phyloP scores from a whole-genome alignment of 2,888 invertebrate genomes.

The Dorcus hopei region DNA sequence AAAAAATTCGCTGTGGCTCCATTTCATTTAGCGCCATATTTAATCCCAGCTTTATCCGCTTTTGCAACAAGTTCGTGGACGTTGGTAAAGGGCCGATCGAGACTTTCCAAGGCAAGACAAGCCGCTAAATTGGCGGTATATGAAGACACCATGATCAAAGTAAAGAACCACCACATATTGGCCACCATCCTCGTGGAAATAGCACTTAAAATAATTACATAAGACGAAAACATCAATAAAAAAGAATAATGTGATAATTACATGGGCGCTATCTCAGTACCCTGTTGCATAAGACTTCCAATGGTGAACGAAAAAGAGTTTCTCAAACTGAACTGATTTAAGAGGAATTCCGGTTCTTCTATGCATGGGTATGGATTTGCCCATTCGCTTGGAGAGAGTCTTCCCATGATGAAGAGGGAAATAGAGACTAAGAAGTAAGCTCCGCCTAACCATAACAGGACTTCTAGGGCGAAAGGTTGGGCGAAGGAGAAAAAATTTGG shows the following conservation, averaged over 20 bases:
- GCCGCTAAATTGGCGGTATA: constrained; percentile 92
- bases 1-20: constrained; percentile 91
- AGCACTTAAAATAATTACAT: constrained; percentile 58
- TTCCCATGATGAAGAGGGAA: constrained; percentile 59
- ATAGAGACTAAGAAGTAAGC: constrained; percentile 65
- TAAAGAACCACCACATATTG: constrained; percentile 89
- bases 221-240: neutral
- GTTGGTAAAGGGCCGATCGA: constrained; percentile 67
- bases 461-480: constrained; percentile 75
- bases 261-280: constrained; percentile 67
- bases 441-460: constrained; percentile 65
- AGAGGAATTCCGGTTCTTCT: constrained; percentile 59
- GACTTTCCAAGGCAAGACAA: constrained; percentile 79
- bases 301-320: constrained; percentile 68
- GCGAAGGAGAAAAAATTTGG: constrained; percentile 71
- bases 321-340: constrained; percentile 60
- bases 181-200: constrained; percentile 86
- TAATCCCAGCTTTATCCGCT: constrained; percentile 75
- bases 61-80: constrained; percentile 78
- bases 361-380: constrained; percentile 62
- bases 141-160: constrained; percentile 80
- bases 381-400: constrained; percentile 64
- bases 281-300: constrained; percentile 63
- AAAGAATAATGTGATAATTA: constrained; percentile 42
- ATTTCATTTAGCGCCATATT: constrained; percentile 80